Evolutionary conservation across 2,888 invertebrate genomes (phyloP).

Genomic region (Pollenia griseotomentosa): DNA sequence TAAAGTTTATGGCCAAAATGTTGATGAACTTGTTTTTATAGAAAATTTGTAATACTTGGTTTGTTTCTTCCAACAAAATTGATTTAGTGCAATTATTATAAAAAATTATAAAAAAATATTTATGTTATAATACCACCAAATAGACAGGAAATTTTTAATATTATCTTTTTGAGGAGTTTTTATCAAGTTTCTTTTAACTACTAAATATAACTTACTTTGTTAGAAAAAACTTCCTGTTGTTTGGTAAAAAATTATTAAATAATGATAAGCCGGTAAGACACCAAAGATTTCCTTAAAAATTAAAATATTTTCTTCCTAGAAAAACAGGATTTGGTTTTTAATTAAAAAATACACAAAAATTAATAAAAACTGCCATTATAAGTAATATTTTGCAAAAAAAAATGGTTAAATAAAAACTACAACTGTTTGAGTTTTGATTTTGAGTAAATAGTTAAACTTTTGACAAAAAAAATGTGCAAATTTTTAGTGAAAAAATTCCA

Average conservation of each 20-base stretch:
- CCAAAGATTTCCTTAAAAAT: conserved; percentile 42
- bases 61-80: not conserved
- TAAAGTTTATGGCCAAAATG: conserved; percentile 72
- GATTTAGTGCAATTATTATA: conserved; percentile 33
- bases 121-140: not conserved
- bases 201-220: not conserved
- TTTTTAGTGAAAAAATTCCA: too few relatives aligned
- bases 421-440: too few relatives aligned
- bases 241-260: conserved; percentile 1
- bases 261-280: not conserved
- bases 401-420: too few relatives aligned
- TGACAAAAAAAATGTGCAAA: too few relatives aligned
- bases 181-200: conserved; percentile 19
- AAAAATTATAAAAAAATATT: not conserved
- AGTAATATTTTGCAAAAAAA: too few relatives aligned
- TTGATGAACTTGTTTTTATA: conserved; percentile 67
- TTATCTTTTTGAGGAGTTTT: conserved; percentile 2
- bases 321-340: conserved; percentile 1
- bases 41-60: conserved; percentile 6
- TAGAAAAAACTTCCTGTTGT: conserved; percentile 28
- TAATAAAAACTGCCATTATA: too few relatives aligned
- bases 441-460: too few relatives aligned
- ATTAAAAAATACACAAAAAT: too few relatives aligned
- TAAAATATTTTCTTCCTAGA: conserved; percentile 29
- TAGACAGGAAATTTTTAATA: conserved; percentile 42